Evolutionary conservation across 2,888 invertebrate species (phyloP), one percentile per base, ranked within the genome.

Genomic region (Blastobasis adustella): DNA sequence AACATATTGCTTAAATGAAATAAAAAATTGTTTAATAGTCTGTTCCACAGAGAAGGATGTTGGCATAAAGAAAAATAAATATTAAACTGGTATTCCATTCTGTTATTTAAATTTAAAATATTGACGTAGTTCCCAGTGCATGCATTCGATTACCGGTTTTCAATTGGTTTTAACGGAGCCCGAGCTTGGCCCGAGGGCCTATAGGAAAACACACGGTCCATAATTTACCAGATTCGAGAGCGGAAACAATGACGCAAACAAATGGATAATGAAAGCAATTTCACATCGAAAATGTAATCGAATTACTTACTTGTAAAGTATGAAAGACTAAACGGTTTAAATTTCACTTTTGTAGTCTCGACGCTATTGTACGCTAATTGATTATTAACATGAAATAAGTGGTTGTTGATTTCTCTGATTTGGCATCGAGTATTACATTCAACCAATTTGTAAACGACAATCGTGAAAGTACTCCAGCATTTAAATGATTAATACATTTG

Each of bases 111-210:
- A 84, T 84, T 79, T 83, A 81, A 83, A 87, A 86, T 85, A 86
- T 83, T 84, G 83, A 79, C 80, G 79, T 77, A 76, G 78, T 79
- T 81, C 71, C 82, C 86, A 83, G 76, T 74, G 75, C 76, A 70
- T 76, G 76, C 74, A 84, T 85, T 85, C 86, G 87, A 87, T 87
- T 86, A 85, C 85, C 82, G 82, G 83, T 83, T 76, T 85, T 82
- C 83, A 84, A 85, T 86, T 82, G 79, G 79, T 77, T 86, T 84
- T 81, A 82, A 86, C 80, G 76, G 70, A 71, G 71, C 70, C 71
- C 71, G 74, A 69, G 73, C 67, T 68, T 66, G 66, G 79, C 86
- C 79, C 68, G 66, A 73, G 81, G 88, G 83, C 80, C 69, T 71
- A 73, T 71, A 71, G 71, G 73, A 69, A 71, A 77, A 78, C 82